A percentile compares a stretch with the other conserved stretches of the same genome.
These are phyloP conservation scores for Ruditapes philippinarum DNA, from an alignment of 1,140 invertebrate species.

Conservation along the genomic window DNA sequence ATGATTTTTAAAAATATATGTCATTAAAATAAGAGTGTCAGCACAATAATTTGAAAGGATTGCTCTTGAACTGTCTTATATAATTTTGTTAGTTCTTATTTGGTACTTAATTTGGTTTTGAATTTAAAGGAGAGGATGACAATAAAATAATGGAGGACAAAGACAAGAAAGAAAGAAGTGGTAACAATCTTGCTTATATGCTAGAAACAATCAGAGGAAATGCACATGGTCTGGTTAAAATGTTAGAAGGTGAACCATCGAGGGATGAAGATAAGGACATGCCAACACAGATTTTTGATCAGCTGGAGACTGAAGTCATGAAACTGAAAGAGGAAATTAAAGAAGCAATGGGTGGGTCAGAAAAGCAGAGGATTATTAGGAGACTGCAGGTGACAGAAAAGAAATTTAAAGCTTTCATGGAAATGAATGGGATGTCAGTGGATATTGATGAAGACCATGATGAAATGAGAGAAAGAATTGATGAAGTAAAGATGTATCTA, in stretches of 20 bases:
- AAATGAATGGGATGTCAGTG: not conserved
- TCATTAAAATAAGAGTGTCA: no score
- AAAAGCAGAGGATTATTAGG: not conserved
- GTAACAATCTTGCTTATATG: not conserved
- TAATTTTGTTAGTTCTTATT: no score
- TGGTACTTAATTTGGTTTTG: no score
- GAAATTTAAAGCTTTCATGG: not conserved
- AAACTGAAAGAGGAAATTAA: not conserved
- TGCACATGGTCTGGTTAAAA: not conserved
- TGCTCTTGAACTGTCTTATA: no score
- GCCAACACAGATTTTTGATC: not conserved
- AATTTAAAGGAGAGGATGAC: not conserved
- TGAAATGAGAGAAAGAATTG: not conserved
- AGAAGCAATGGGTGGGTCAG: slow-evolving; percentile 1
- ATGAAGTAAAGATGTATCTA: not conserved
- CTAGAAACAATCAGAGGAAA: not conserved
- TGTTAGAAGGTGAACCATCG: not conserved
- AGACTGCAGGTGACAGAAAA: not conserved
- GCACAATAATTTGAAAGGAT: no score
- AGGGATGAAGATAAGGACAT: not conserved
- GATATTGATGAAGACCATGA: not conserved
- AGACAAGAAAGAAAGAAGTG: not conserved
- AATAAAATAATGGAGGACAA: not conserved
- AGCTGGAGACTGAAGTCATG: not conserved
- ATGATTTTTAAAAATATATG: no score